Evolutionary conservation across 2,888 invertebrate species (phyloP).

Genomic region (Neoascia interrupta): DNA sequence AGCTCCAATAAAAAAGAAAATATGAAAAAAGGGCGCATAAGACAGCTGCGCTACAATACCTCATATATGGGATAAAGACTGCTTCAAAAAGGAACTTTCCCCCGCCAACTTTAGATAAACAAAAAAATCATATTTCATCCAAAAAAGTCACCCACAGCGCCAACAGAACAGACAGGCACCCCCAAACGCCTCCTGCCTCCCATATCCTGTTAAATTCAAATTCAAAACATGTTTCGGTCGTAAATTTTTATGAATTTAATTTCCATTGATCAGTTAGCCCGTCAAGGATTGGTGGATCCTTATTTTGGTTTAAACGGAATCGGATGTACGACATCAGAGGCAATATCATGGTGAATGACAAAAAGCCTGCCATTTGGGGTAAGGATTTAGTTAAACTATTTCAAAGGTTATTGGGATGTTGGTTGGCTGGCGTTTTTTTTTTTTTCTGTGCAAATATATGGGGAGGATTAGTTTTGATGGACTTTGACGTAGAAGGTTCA

Average conservation of each 20-base stretch:
- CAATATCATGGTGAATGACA: slow-evolving; percentile 31
- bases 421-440: slow-evolving; percentile 5
- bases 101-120: slow-evolving; percentile 35
- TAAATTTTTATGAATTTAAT: slow-evolving; percentile 69
- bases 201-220: slow-evolving; percentile 58
- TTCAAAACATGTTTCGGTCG: slow-evolving; percentile 65
- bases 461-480: slow-evolving; percentile 37
- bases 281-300: slow-evolving; percentile 30
- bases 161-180: background rate
- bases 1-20: slow-evolving; percentile 12
- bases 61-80: too few species aligned
- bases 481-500: slow-evolving; percentile 11
- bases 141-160: slow-evolving; percentile 33
- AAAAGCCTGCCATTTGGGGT: slow-evolving; percentile 19
- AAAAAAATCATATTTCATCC: slow-evolving; percentile 62
- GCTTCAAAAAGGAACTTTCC: slow-evolving; percentile 1
- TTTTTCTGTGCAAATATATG: too few species aligned
- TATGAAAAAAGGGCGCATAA: slow-evolving; percentile 29
- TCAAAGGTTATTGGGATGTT: slow-evolving; percentile 32
- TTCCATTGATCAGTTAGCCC: slow-evolving; percentile 62
- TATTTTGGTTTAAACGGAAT: slow-evolving; percentile 49
- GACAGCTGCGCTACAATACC: slow-evolving; percentile 45
- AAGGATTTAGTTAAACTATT: slow-evolving; percentile 46
- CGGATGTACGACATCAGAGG: slow-evolving; percentile 16
- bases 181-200: background rate